Percentiles rank a stretch among this genome's conserved stretches.
Conservation (phyloP, 2,113 vertebrate species). For the Spilogale gracilis region DNA sequence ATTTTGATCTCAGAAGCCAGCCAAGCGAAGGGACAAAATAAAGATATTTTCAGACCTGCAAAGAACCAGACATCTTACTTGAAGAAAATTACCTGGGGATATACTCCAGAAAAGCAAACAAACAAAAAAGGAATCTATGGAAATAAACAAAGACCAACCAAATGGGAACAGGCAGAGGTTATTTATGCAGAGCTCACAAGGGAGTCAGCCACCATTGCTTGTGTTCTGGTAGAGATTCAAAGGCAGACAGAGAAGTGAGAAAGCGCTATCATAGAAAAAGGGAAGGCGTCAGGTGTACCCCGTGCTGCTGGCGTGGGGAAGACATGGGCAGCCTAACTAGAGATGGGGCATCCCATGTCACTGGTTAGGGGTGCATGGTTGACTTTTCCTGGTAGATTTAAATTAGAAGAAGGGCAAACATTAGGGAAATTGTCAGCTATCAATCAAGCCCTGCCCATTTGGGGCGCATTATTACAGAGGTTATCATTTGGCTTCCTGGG, state of each 20-base stretch:
- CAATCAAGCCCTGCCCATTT: neutral
- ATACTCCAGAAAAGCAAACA: slow-evolving; percentile 32
- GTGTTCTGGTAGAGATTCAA: neutral
- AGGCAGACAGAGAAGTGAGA: neutral
- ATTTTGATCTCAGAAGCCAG: slow-evolving; percentile 42
- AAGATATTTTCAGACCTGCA: slow-evolving; percentile 43
- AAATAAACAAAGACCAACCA: neutral
- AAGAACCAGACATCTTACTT: neutral
- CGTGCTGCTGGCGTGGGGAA: neutral
- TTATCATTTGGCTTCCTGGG: neutral
- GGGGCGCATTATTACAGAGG: neutral
- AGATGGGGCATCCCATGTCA: neutral
- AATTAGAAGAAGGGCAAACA: neutral
- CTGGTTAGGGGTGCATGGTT: neutral
- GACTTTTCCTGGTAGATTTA: neutral
- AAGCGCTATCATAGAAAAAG: neutral
- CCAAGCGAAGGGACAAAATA: slow-evolving; percentile 7
- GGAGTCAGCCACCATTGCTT: neutral
- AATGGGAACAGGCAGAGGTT: neutral
- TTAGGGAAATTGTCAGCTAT: neutral
- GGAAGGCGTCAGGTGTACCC: neutral
- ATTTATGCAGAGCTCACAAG: neutral
- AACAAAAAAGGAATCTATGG: neutral
- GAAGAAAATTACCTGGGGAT: neutral
- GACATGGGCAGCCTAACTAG: accelerated